Evolutionary conservation across 2,888 invertebrate species (phyloP).

Genomic region (Lasius platythorax): DNA sequence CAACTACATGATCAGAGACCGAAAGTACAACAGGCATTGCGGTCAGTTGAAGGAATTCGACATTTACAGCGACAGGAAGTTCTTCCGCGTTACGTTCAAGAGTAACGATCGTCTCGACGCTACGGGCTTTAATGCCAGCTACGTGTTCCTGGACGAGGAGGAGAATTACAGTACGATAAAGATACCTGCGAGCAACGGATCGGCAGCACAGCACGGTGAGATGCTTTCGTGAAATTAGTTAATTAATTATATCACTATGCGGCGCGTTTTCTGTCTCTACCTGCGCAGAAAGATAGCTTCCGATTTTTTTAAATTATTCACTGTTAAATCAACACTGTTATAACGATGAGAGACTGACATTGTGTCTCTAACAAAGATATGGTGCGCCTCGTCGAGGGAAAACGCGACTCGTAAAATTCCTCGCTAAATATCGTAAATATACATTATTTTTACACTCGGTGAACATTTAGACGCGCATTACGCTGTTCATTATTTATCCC

Average conservation of each 20-base stretch:
- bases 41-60: constrained; percentile 94
- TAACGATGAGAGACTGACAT: neutral
- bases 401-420: neutral
- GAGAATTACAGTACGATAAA: constrained; percentile 88
- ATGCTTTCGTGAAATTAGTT: constrained; percentile 43
- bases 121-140: constrained; percentile 97
- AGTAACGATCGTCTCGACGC: constrained; percentile 98
- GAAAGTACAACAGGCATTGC: constrained; percentile 95
- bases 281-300: constrained; percentile 3
- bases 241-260: constrained; percentile 40
- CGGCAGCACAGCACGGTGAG: constrained; percentile 68
- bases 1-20: constrained; percentile 96
- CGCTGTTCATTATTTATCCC: constrained; percentile 15
- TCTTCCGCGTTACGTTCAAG: constrained; percentile 97
- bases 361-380: neutral
- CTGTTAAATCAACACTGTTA: neutral
- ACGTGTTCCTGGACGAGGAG: constrained; percentile 93
- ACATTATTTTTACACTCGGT: neutral
- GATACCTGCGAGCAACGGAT: constrained; percentile 80
- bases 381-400: neutral
- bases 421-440: neutral
- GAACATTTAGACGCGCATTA: neutral
- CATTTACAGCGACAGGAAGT: constrained; percentile 95
- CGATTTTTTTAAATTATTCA: constrained; percentile 15
- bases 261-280: neutral